phyloP scores from a whole-genome alignment of 2,797 vertebrate genomes.

The Poecilia velifera region DNA sequence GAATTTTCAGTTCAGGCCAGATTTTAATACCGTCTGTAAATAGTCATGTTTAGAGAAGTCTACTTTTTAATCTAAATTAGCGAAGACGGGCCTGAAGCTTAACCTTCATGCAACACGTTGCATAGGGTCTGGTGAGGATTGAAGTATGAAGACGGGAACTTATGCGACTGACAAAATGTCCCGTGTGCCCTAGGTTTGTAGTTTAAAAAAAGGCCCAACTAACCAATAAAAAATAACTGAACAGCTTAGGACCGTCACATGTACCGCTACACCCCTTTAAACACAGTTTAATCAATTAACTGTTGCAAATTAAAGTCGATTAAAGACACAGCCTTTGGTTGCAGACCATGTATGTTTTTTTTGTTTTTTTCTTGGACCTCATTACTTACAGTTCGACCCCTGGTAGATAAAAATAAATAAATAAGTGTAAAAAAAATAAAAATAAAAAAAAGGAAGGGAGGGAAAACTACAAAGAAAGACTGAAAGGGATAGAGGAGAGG shows the following conservation, averaged over 20 bases:
- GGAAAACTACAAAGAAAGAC: slow-evolving; percentile 55
- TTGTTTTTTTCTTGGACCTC: slow-evolving; percentile 76
- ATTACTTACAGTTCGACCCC: slow-evolving; percentile 80
- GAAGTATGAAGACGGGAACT: neutral
- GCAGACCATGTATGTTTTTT: slow-evolving; percentile 72
- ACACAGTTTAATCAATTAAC: slow-evolving; percentile 18
- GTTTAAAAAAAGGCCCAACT: neutral
- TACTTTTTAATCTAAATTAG: neutral
- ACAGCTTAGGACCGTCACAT: slow-evolving; percentile 2
- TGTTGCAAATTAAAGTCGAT: slow-evolving; percentile 36
- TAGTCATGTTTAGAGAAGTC: neutral
- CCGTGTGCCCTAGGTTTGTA: neutral
- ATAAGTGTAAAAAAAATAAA: slow-evolving; percentile 25
- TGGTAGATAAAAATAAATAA: slow-evolving; percentile 74
- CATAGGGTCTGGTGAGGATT: neutral
- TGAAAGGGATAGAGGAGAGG: slow-evolving; percentile 62
- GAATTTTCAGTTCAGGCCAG: neutral
- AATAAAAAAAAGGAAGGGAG: slow-evolving; percentile 15
- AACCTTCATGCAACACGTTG: neutral
- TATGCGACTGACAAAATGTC: neutral
- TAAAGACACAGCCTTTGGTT: slow-evolving; percentile 45
- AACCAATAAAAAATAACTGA: neutral
- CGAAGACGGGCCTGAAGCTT: neutral
- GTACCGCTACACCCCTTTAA: slow-evolving; percentile 28
- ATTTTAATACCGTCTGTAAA: neutral